These are phyloP conservation scores for Holothuria glaberrima DNA, from an alignment of 35 echinoderm and acorn worm species.

Conservation along the genomic window DNA sequence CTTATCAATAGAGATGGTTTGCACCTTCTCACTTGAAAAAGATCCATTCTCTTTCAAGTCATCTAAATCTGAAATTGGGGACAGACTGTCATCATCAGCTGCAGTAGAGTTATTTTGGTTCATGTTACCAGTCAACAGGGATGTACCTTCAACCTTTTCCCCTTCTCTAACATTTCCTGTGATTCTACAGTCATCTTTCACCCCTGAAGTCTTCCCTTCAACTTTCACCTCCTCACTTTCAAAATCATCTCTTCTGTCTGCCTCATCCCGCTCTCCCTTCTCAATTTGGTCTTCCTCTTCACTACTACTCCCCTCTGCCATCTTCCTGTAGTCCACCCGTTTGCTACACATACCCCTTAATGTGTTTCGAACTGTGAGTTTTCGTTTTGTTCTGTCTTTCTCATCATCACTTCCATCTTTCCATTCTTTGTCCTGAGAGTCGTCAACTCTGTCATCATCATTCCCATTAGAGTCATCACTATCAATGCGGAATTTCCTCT, in stretches of 20 bases:
- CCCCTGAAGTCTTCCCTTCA: background rate
- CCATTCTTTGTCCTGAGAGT: background rate
- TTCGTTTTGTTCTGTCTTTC: background rate
- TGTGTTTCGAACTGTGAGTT: slow-evolving; percentile 8
- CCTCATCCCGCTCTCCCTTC: background rate
- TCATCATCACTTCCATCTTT: slow-evolving; percentile 10
- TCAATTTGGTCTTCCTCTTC: slow-evolving; percentile 48
- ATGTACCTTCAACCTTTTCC: slow-evolving; percentile 12
- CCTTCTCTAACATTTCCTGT: slow-evolving; percentile 48
- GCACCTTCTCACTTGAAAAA: background rate
- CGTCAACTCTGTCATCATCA: background rate
- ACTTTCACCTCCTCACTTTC: background rate
- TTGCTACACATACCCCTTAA: slow-evolving; percentile 40
- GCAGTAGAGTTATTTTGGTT: slow-evolving; percentile 27
- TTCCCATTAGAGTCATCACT: slow-evolving; percentile 60
- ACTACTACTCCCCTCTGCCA: slow-evolving; percentile 61
- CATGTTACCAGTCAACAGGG: background rate
- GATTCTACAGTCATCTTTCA: background rate
- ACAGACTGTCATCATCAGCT: slow-evolving; percentile 19
- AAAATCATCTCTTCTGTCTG: slow-evolving; percentile 2
- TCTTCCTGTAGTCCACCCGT: slow-evolving; percentile 75
- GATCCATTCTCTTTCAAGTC: slow-evolving; percentile 32
- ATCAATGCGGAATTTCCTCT: slow-evolving; percentile 80
- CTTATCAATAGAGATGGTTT: background rate
- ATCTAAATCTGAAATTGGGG: slow-evolving; percentile 18